These are phyloP conservation scores for Isichthys henryi DNA, from an alignment of 2,113 vertebrate species.

Conservation along the genomic window DNA sequence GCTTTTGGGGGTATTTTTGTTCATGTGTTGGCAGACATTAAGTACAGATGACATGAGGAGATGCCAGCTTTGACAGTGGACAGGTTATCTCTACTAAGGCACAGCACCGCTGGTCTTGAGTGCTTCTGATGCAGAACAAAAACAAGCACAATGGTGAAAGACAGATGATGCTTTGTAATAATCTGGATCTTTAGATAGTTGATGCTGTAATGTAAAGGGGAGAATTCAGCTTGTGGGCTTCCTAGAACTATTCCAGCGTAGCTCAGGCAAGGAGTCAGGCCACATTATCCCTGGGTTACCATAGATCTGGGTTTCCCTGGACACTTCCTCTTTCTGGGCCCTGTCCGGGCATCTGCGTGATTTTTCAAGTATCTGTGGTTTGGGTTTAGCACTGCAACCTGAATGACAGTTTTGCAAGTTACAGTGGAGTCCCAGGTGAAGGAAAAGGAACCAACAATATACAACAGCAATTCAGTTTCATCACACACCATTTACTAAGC, in stretches of 20 bases:
- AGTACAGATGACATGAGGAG: background rate
- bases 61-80: background rate
- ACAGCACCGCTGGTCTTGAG: slow-evolving; percentile 20
- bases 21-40: background rate
- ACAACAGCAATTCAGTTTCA: background rate
- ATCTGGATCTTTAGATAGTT: slow-evolving; percentile 33
- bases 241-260: slow-evolving; percentile 25
- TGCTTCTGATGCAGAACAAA: slow-evolving; percentile 31
- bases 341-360: background rate
- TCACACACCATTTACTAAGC: background rate
- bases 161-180: slow-evolving; percentile 35
- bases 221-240: slow-evolving; percentile 14
- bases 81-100: slow-evolving; percentile 1
- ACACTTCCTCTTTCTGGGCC: background rate
- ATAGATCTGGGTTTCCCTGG: background rate
- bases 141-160: slow-evolving; percentile 21
- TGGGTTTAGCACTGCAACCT: background rate
- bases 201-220: slow-evolving; percentile 5
- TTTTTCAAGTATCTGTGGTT: background rate
- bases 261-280: slow-evolving; percentile 18
- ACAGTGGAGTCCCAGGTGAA: background rate
- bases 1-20: background rate
- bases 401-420: background rate
- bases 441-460: background rate
- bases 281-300: background rate